Conservation (phyloP, 2,888 invertebrate species). For the Caenorhabditis sulstoni region DNA sequence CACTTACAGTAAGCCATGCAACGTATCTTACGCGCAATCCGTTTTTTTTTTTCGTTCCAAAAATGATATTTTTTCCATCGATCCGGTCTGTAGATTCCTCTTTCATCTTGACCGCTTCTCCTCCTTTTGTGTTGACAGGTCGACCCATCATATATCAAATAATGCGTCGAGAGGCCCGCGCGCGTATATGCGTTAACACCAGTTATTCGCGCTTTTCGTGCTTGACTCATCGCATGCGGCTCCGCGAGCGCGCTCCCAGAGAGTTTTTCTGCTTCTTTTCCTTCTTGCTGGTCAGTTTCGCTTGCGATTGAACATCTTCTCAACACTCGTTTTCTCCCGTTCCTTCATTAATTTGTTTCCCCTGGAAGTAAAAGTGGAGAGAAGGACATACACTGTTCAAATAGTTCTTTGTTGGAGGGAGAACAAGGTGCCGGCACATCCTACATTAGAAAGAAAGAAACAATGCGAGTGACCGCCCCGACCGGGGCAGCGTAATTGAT, state of each 20-base stretch:
- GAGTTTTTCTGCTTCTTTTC: neutral
- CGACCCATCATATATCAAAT: slow-evolving; percentile 61
- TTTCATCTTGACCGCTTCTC: slow-evolving; percentile 54
- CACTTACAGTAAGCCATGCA: neutral
- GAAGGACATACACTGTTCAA: slow-evolving; percentile 15
- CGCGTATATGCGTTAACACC: slow-evolving; percentile 56
- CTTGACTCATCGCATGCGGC: slow-evolving; percentile 44
- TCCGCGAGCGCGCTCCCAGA: slow-evolving; percentile 18
- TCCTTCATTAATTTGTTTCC: neutral
- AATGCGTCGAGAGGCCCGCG: slow-evolving; percentile 51
- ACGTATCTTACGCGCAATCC: neutral
- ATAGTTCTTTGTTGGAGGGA: slow-evolving; percentile 34
- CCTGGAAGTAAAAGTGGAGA: neutral
- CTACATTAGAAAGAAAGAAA: slow-evolving; percentile 48
- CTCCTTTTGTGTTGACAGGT: slow-evolving; percentile 54
- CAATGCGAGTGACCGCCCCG: slow-evolving; percentile 39
- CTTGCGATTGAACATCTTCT: too few species aligned
- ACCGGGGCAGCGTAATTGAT: slow-evolving; percentile 45
- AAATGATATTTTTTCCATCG: slow-evolving; percentile 7
- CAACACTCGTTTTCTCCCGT: slow-evolving; percentile 2
- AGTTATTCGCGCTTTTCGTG: slow-evolving; percentile 58
- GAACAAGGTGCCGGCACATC: slow-evolving; percentile 39
- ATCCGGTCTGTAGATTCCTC: slow-evolving; percentile 31
- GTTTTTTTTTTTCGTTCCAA: neutral
- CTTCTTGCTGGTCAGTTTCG: neutral